phyloP scores from a whole-genome alignment of 1,140 invertebrate genomes.

The Drosophila bifasciata region DNA sequence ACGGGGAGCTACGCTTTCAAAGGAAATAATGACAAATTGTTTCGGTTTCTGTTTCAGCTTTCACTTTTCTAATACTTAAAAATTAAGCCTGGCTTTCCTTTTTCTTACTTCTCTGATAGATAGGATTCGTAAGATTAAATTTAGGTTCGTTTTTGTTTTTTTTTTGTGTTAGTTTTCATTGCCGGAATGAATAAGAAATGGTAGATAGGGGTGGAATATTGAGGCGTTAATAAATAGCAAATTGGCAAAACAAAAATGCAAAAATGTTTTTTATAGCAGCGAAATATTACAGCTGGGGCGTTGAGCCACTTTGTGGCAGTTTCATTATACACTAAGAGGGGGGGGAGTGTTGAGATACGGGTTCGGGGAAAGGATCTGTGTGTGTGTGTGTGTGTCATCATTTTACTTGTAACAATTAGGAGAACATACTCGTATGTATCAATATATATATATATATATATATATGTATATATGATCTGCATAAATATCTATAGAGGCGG shows the following conservation, averaged over 20 bases:
- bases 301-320: conserved; percentile 54
- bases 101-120: conserved; percentile 10
- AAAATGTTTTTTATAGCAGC: conserved; percentile 25
- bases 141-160: conserved; percentile 25
- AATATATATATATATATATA: conserved; percentile 63
- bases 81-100: conserved; percentile 64
- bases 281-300: conserved; percentile 34
- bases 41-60: conserved; percentile 33
- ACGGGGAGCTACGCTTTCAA: conserved; percentile 69
- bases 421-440: conserved; percentile 58
- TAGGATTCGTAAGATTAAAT: conserved; percentile 34
- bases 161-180: conserved; percentile 54
- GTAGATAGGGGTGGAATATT: conserved; percentile 42
- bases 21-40: conserved; percentile 67
- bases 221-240: conserved; percentile 58
- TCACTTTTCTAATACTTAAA: conserved; percentile 69
- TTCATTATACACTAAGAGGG: conserved; percentile 49
- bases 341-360: conserved; percentile 17
- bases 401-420: conserved; percentile 63
- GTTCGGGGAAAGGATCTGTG: conserved; percentile 18
- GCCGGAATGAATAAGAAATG: conserved; percentile 73
- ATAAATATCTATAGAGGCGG: conserved; percentile 77
- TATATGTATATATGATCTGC: conserved; percentile 75
- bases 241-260: conserved; percentile 41
- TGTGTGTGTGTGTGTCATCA: conserved; percentile 7